Evolutionary conservation across 2,797 vertebrate species (phyloP).

Genomic region (Squalus acanthias): DNA sequence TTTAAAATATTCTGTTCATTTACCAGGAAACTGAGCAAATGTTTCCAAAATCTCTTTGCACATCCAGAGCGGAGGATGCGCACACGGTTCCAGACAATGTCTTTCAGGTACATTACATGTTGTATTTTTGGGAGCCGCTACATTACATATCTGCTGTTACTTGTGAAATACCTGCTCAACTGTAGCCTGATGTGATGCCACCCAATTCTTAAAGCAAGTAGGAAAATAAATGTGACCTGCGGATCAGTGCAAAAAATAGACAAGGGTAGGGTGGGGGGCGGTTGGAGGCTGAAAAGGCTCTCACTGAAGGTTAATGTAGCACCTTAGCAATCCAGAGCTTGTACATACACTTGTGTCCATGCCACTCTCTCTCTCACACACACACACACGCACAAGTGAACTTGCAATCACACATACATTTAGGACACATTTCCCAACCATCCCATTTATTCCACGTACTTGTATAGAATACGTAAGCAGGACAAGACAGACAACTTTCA

Average conservation of each 20-base stretch:
- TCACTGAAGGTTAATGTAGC: neutral
- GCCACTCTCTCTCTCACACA: slow-evolving; percentile 55
- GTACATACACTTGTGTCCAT: slow-evolving; percentile 59
- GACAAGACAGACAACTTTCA: slow-evolving; percentile 41
- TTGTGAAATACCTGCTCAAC: neutral
- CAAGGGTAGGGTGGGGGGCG: neutral
- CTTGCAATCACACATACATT: slow-evolving; percentile 44
- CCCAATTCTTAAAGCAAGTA: neutral
- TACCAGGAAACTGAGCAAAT: neutral
- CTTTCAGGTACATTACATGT: neutral
- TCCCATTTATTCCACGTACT: neutral
- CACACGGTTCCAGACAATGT: neutral
- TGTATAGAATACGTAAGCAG: neutral
- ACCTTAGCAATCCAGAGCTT: neutral
- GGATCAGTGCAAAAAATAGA: neutral
- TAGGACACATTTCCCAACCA: neutral
- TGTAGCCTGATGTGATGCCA: neutral
- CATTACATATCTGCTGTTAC: neutral
- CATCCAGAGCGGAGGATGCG: neutral
- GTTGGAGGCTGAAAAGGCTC: neutral
- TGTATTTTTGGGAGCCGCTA: neutral
- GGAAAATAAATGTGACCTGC: neutral
- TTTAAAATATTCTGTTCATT: neutral
- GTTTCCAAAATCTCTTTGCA: neutral
- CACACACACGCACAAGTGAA: slow-evolving; percentile 51